These are phyloP conservation scores for Setophaga coronata DNA, from an alignment of 2,113 vertebrate species.

Conservation along the genomic window DNA sequence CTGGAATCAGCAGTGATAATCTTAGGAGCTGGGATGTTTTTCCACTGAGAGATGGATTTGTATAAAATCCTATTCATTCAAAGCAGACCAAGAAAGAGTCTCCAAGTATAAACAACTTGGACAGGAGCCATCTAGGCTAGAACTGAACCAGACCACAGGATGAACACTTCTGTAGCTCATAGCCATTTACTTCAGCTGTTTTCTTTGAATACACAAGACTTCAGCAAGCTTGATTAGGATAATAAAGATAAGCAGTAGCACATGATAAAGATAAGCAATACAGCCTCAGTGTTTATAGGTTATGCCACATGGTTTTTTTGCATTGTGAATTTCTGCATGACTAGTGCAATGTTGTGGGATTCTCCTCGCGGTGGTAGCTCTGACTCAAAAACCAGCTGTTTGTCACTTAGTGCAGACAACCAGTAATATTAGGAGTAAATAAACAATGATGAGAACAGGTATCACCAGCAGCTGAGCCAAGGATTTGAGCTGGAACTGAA, in stretches of 20 bases:
- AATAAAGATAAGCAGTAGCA: not conserved
- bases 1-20: not conserved
- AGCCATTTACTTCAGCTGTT: not conserved
- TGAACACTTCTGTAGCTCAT: not conserved
- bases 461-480: not conserved
- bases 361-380: not conserved
- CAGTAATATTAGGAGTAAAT: not conserved
- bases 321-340: not conserved
- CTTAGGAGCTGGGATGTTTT: not conserved
- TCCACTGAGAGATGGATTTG: not conserved
- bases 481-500: slow-evolving; percentile 10
- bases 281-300: not conserved
- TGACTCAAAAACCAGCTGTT: not conserved
- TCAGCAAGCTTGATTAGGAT: not conserved
- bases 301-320: not conserved
- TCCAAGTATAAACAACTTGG: not conserved
- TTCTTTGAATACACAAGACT: not conserved
- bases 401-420: not conserved
- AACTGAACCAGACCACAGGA: not conserved
- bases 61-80: not conserved
- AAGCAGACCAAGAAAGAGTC: not conserved
- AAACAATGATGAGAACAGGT: not conserved
- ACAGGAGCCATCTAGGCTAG: not conserved
- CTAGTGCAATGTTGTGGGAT: not conserved
- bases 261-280: not conserved